phyloP scores from a whole-genome alignment of 2,113 vertebrate species.

The Turnix velox region DNA sequence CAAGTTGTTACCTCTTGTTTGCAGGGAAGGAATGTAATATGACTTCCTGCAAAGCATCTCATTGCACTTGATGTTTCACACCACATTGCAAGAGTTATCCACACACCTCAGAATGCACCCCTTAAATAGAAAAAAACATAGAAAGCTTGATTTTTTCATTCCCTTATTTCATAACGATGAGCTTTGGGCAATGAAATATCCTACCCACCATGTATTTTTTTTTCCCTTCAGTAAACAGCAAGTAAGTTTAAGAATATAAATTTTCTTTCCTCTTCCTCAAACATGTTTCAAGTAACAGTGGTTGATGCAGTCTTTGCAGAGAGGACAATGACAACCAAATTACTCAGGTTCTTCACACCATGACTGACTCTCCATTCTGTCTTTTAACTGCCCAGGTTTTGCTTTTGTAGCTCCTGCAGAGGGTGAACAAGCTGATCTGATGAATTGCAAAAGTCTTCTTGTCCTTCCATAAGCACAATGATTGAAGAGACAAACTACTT shows the following conservation, averaged over 20 bases:
- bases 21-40: background rate
- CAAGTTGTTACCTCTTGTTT: background rate
- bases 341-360: background rate
- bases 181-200: background rate
- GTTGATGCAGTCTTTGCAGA: background rate
- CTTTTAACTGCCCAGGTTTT: background rate
- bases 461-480: fast-evolving
- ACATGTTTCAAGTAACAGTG: background rate
- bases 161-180: background rate
- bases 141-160: background rate
- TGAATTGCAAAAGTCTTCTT: background rate
- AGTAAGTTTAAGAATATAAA: background rate
- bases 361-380: background rate
- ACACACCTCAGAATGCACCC: background rate
- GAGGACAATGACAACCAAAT: background rate
- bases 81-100: background rate
- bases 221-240: background rate
- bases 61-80: background rate
- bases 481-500: background rate
- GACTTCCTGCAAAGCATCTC: background rate
- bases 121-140: background rate
- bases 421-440: background rate
- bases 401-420: background rate
- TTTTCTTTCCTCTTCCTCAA: background rate
- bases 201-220: background rate